A percentile compares a stretch with the other conserved stretches of the same genome.
Conservation (phyloP, 2,113 vertebrate species). For the Apteryx mantelli region DNA sequence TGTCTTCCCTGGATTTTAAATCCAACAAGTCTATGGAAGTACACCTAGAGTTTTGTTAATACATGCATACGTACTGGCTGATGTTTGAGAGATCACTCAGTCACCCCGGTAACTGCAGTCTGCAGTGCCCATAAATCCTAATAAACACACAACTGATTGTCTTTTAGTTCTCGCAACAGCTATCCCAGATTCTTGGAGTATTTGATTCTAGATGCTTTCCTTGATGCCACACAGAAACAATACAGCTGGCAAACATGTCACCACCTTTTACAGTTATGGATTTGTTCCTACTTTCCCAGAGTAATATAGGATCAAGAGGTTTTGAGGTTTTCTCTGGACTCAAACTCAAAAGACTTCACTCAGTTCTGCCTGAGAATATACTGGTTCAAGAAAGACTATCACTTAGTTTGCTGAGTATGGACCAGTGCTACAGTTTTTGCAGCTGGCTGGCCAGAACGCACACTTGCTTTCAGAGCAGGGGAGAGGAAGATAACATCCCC, state of each 20-base stretch:
- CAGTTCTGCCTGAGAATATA: background rate
- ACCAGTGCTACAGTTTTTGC: constrained; percentile 71
- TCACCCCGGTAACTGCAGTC: background rate
- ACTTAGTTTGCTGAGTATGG: constrained; percentile 77
- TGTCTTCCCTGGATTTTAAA: background rate
- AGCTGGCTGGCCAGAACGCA: constrained; percentile 38
- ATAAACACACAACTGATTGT: background rate
- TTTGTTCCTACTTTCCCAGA: background rate
- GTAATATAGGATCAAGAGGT: background rate
- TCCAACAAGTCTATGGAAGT: background rate
- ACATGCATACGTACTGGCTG: background rate
- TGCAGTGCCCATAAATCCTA: background rate
- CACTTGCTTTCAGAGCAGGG: constrained; percentile 70
- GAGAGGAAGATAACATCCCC: constrained; percentile 37
- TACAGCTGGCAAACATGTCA: background rate
- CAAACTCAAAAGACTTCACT: background rate
- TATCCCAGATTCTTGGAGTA: background rate
- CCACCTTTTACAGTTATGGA: background rate
- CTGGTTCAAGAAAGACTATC: background rate
- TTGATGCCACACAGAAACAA: background rate
- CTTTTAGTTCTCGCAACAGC: background rate
- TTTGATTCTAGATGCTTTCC: background rate
- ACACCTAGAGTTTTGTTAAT: background rate
- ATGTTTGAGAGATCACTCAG: background rate
- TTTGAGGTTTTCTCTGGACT: background rate